Conservation (phyloP, 2,888 invertebrate species). For the Xanthorhoe designata region DNA sequence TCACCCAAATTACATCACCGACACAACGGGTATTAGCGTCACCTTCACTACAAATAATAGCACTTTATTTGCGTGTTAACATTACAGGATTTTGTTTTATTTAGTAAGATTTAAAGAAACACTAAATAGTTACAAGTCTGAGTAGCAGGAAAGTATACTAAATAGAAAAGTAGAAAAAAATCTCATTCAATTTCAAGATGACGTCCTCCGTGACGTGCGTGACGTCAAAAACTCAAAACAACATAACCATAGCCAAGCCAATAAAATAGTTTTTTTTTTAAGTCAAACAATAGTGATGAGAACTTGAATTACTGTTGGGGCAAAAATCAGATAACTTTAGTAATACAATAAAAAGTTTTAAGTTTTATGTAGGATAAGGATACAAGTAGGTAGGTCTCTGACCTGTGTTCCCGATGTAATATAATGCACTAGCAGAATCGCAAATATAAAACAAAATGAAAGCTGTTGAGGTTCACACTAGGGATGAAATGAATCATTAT, state of each 20-base stretch:
- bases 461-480: no score
- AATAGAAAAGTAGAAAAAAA: constrained; percentile 72
- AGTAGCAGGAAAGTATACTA: constrained; percentile 64
- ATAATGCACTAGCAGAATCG: no score
- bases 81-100: constrained; percentile 57
- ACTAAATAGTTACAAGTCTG: constrained; percentile 59
- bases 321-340: no score
- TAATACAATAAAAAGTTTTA: no score
- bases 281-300: constrained; percentile 5
- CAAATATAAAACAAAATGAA: no score
- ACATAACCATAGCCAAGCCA: constrained; percentile 68
- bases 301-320: not conserved
- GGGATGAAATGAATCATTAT: no score
- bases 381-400: no score
- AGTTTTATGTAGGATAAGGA: no score
- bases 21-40: constrained; percentile 78
- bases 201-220: constrained; percentile 72
- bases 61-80: constrained; percentile 51
- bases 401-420: no score
- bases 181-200: constrained; percentile 73
- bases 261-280: constrained; percentile 40
- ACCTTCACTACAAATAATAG: constrained; percentile 66
- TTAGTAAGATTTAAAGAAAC: constrained; percentile 46
- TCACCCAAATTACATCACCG: constrained; percentile 85
- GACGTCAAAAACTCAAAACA: constrained; percentile 79